Evolutionary conservation across 2,797 vertebrate species (phyloP), one percentile per base, ranked within the genome.

Genomic region (Strix occidentalis): DNA sequence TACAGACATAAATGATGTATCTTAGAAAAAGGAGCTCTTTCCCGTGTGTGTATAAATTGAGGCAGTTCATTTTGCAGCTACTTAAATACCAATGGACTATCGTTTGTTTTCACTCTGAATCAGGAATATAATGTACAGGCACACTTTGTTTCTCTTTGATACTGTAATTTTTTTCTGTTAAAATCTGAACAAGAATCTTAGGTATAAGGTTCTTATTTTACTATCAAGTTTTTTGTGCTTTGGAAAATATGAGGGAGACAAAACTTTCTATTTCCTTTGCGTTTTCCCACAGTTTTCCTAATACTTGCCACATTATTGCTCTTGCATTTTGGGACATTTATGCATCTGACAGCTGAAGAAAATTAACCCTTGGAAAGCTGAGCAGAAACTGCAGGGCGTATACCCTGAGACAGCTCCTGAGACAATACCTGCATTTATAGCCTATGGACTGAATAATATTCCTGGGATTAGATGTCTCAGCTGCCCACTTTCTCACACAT

Each of bases 91-190:
- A 71, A 48, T 48, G 63, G 85, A 31, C 43, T 35, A 51, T 84
- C 3, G 5, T 89, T 95, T 92, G n/a, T 85, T 95, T 96, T 85
- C 70, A 84, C 43, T 94, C 95, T 83, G 76, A 84, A 84, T 83
- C 64, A 76, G 89, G 84, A 94, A 58, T 53, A 83, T 63, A 60
- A 87, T 8, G 10, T 71, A 54, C 60, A 87, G 43, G 70, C 46
- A 65, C 11, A 60, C 14, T 87, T 89, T 77, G 23, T 75, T 93
- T 92, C 66, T 79, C 68, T 89, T 82, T 89, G 63, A 92, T 90
- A 74, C 21, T 72, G 11, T 57, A 16, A 8, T 35, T 82, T 83
- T 31, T 65, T 74, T 25, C 64, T 70, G 20, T 85, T 87, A 68
- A 84, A 95, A 84, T 20, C 43, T 87, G 64, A 94, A 53, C 56